These are phyloP conservation scores for Caenorhabditis latens DNA, from an alignment of 1,140 invertebrate genomes.

Conservation along the genomic window DNA sequence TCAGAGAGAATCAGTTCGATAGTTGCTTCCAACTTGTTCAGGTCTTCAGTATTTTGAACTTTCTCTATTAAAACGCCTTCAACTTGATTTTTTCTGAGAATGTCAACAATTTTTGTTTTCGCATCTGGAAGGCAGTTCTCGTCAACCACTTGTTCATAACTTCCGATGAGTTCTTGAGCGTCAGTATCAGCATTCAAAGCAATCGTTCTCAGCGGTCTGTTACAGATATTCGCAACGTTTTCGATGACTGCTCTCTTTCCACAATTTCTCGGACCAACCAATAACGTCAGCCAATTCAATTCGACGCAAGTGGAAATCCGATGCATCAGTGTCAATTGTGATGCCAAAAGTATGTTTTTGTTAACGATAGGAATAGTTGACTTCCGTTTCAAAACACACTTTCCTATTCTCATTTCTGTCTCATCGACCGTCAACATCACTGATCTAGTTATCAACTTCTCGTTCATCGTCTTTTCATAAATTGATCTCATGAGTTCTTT, in stretches of 20 bases:
- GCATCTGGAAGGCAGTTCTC: conserved; percentile 5
- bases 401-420: conserved; percentile 41
- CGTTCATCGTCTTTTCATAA: conserved; percentile 36
- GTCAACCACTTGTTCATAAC: conserved; percentile 89
- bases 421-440: background rate
- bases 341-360: conserved; percentile 80
- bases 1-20: conserved; percentile 22
- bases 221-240: conserved; percentile 84
- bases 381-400: background rate
- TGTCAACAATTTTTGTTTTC: background rate
- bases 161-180: conserved; percentile 92
- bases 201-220: conserved; percentile 84
- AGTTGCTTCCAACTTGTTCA: conserved; percentile 36
- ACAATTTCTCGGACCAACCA: conserved; percentile 86
- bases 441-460: background rate
- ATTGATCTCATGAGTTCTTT: conserved; percentile 17
- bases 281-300: conserved; percentile 91
- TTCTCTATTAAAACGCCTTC: background rate
- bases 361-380: background rate
- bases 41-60: background rate
- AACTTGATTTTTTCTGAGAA: background rate
- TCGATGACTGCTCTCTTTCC: conserved; percentile 89
- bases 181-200: conserved; percentile 93
- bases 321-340: conserved; percentile 83
- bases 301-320: conserved; percentile 87